Conservation (phyloP, 2,113 vertebrate species). For the Gobius niger region DNA sequence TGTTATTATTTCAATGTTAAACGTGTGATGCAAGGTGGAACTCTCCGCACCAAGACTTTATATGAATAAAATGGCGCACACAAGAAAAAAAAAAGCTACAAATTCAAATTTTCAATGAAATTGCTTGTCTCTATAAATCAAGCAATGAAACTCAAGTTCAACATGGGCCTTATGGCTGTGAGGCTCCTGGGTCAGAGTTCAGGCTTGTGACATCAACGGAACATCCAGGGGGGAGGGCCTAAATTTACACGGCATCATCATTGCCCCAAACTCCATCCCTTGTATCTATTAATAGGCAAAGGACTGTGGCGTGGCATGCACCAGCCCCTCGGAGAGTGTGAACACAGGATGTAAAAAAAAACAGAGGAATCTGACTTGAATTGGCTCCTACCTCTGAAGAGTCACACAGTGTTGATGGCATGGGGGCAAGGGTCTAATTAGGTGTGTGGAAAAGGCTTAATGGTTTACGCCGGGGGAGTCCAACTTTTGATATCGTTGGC, state of each 20-base stretch:
- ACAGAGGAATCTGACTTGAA: conserved; percentile 65
- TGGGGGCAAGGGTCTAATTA: conserved; percentile 47
- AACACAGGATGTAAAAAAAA: conserved; percentile 62
- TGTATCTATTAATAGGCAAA: conserved; percentile 72
- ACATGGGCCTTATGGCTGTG: conserved; percentile 36
- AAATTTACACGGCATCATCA: conserved; percentile 70
- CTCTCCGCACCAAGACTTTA: not conserved
- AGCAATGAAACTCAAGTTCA: conserved; percentile 60
- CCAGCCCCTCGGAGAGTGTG: conserved; percentile 50
- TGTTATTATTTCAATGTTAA: not conserved
- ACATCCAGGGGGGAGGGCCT: conserved; percentile 65
- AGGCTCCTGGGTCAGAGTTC: conserved; percentile 70
- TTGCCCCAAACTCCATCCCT: conserved; percentile 54
- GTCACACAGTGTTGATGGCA: conserved; percentile 45
- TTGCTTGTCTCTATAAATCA: not conserved
- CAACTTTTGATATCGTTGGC: too few species aligned
- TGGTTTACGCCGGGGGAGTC: conserved; percentile 48
- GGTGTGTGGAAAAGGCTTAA: conserved; percentile 31
- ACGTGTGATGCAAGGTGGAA: not conserved
- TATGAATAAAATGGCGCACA: not conserved
- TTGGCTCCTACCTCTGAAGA: conserved; percentile 40
- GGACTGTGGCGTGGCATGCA: conserved; percentile 66
- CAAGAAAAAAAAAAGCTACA: not conserved
- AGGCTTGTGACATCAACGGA: conserved; percentile 62
- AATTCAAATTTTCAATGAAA: not conserved